Conservation (phyloP, 1,140 invertebrate species). For the Panagrolaimus sp. region DNA sequence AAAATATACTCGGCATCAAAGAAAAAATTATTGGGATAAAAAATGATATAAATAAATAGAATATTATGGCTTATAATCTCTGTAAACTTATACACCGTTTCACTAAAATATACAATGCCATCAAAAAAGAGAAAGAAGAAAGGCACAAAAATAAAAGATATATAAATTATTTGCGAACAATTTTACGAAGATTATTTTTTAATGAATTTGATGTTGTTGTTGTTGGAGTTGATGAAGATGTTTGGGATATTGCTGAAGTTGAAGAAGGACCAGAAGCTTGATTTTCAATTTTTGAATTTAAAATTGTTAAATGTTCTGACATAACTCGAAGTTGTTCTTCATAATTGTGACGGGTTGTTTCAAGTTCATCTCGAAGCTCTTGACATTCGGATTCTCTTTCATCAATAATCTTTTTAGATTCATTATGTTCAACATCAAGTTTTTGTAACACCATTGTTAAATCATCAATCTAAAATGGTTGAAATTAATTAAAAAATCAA, state of each 20-base stretch:
- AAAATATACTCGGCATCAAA: neutral
- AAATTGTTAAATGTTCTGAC: neutral
- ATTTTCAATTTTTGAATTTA: conserved; percentile 6
- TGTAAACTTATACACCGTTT: no score
- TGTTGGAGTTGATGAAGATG: neutral
- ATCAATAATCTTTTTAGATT: neutral
- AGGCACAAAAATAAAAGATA: no score
- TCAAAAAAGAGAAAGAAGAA: neutral
- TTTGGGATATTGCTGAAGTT: neutral
- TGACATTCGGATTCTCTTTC: neutral
- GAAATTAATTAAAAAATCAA: no score
- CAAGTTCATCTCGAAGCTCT: conserved; percentile 4
- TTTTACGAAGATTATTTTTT: conserved; percentile 13
- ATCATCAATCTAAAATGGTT: conserved; percentile 10
- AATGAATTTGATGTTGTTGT: neutral
- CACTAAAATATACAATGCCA: no score
- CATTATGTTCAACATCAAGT: neutral
- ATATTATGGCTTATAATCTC: no score
- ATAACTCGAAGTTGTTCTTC: conserved; percentile 12
- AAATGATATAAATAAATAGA: no score
- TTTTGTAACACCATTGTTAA: conserved; percentile 5
- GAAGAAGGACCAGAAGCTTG: neutral
- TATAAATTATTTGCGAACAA: neutral
- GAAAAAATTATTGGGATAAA: no score
- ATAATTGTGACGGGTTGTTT: conserved; percentile 6